Evolutionary conservation across 2,113 vertebrate genomes (phyloP).

Genomic region (Tychaedon coryphoeus): DNA sequence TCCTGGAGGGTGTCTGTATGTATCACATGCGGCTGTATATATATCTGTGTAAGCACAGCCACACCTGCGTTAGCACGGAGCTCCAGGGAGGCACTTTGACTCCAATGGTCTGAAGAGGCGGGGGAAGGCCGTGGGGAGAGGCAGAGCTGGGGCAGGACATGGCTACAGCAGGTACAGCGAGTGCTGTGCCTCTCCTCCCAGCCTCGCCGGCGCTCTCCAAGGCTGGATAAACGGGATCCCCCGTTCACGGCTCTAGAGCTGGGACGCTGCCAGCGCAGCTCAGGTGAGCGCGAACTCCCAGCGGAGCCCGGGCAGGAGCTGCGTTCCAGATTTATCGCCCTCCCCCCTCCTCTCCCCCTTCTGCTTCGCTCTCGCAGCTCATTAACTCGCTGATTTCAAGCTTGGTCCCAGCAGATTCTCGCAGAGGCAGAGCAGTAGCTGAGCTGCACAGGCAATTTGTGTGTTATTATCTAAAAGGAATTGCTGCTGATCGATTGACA

Average conservation of each 20-base stretch:
- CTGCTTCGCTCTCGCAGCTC: not conserved
- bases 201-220: not conserved
- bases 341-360: not conserved
- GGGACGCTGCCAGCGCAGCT: not conserved
- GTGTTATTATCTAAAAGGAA: conserved; percentile 7
- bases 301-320: not conserved
- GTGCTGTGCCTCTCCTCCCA: not conserved
- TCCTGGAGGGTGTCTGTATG: fast-evolving
- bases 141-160: not conserved
- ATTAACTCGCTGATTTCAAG: conserved; percentile 51
- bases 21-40: fast-evolving
- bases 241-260: not conserved
- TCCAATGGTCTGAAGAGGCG: not conserved
- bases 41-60: fast-evolving
- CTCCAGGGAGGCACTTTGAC: not conserved
- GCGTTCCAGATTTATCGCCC: not conserved
- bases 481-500: conserved; percentile 39
- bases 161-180: not conserved
- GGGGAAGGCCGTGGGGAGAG: not conserved
- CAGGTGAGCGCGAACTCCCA: not conserved
- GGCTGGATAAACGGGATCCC: not conserved
- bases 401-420: conserved; percentile 36
- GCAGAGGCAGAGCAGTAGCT: conserved; percentile 16
- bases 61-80: not conserved
- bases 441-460: conserved; percentile 2